Base-by-base conservation (phyloP, 1,140 invertebrate species). In the Steinernema feltiae region DNA sequence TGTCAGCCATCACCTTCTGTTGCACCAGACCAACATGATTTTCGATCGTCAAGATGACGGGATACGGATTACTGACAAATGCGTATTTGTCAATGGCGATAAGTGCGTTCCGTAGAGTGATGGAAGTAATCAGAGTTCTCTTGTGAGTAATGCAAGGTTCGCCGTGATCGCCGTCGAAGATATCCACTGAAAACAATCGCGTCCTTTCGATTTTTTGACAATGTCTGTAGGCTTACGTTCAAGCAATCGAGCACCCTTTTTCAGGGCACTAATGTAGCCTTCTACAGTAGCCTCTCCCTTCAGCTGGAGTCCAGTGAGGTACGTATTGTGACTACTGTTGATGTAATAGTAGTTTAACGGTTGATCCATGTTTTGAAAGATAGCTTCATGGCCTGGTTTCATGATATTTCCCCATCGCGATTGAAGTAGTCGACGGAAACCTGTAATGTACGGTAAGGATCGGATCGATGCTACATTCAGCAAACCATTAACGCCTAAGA, bases 1-100 rank as follows among this genome's bases (percentile, higher is more conserved):
- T 81, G 32, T 90, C 89, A 0, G 96, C 96, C 97, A 99, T 99
- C 86, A 93, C 93, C 71, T 94, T 89, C 87, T 99, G 97, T 84
- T 98, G 96, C 2, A 92, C 91, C 69, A 98, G 87, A 0, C 93
- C 92, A 87, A 96, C 98, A 86, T 99, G 97, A 86, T 99, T 96
- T 89, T 99, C 97, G 76, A 99, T 96, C 0, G 95, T 98, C 21
- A 99, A 87, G 81, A 99, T 97, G 0, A 99, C 91, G n/a, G 97
- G 97, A 89, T 93, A 97, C 17, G 82, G 75, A 18, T 75, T 80
- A 0, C 77, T 82, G 30, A 81, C 79, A 70, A 85, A 85, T 0
- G 84, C 81, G 18, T 21, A 94, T 96, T 86, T 99, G 96, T 81
- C 94, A 89, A 71, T 88, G n/a, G 87, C 81, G 74, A 87, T 83